Base-by-base conservation (phyloP, 2,888 invertebrate species). In the Quadroppia sp. region DNA sequence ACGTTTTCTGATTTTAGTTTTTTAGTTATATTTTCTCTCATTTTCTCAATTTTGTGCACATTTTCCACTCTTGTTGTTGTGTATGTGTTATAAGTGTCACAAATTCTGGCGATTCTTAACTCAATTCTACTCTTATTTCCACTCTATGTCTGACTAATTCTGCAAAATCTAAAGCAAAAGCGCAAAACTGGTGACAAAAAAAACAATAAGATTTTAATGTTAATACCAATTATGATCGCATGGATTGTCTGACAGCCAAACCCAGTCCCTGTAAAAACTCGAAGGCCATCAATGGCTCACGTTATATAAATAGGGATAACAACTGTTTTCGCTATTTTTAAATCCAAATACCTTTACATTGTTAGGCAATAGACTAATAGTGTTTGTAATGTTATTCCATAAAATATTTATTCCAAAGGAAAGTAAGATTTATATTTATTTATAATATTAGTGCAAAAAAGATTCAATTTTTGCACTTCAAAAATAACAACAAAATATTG, bases 211-310 rank as follows among this genome's bases (percentile, higher is more conserved):
- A n/a, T 42, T 15, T 45, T 69, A 69, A 25, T 42, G 45, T 42
- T 59, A 69, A 42, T 25, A 20, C 40, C 69, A 69, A 69, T 69
- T 69, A 69, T 69, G 20, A 69, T 69, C 17, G 69, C 42, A 69
- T 42, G 15, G 25, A 11, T 69, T 69, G 17, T 28, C 69, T 42
- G n/a, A 64, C 64, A 64, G 40, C 13, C 67, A 42, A 67, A 67
- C 6, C 67, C 25, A 20, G 42, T 67, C 23, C 2, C 15, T 3
- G 30, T 6, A 59, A 30, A 36, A n/a, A n/a, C n/a, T 9, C 9
- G 36, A 4, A 36, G 36, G 36, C 36, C 36, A 9, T 9, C 9
- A 36, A 36, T 7, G 36, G 36, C 36, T 36, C 9, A 7, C 36
- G 9, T 36, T 7, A 36, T 36, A 36, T 36, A 4, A 36, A 36